Conservation (phyloP, 2,113 vertebrate species). For the Uria lomvia region DNA sequence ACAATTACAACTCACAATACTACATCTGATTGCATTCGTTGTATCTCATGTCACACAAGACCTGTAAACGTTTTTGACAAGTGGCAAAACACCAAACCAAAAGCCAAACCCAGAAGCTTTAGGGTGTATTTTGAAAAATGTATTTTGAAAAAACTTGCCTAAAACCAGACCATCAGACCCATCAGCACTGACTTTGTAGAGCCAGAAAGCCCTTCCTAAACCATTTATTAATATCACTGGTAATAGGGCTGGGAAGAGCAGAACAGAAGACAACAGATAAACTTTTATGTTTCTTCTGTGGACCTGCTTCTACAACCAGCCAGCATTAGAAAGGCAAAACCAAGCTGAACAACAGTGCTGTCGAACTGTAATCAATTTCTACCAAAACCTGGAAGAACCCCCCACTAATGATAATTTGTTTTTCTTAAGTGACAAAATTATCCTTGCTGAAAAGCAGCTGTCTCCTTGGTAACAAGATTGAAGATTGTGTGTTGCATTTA, state of each 20-base stretch:
- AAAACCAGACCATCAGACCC: background rate
- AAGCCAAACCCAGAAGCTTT: background rate
- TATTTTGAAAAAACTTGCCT: background rate
- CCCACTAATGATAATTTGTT: rapidly evolving
- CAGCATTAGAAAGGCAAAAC: background rate
- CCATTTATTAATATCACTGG: background rate
- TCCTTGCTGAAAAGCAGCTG: background rate
- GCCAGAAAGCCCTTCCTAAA: background rate
- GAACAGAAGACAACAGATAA: background rate
- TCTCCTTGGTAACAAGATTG: background rate
- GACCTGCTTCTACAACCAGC: background rate
- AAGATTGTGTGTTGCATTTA: background rate
- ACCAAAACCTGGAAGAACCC: background rate
- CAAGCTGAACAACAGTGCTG: background rate
- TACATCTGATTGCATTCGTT: background rate
- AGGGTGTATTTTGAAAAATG: background rate
- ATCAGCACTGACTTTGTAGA: background rate
- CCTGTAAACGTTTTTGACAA: background rate
- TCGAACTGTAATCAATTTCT: background rate
- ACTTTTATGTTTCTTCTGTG: background rate
- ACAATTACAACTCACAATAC: background rate
- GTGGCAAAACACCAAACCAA: background rate
- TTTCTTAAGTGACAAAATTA: background rate
- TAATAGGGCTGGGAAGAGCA: background rate
- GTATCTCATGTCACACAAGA: background rate